Percentiles rank a stretch among this genome's conserved stretches.
Evolutionary conservation across 1,140 invertebrate genomes (phyloP).

Genomic region (Bombus soroeensis): DNA sequence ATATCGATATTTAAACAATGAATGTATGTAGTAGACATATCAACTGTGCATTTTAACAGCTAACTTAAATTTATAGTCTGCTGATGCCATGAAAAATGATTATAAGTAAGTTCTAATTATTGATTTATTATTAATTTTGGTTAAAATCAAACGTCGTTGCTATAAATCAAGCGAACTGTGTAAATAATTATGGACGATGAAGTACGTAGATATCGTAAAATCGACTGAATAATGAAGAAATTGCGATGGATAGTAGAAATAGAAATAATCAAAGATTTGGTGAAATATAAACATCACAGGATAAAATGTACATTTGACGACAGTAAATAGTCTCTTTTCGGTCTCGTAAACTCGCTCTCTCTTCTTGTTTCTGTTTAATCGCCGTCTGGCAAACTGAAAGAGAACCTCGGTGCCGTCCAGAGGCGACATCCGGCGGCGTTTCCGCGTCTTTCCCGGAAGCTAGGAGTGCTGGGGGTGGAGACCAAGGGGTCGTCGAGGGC

Average conservation of each 20-base stretch:
- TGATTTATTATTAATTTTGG: too few species aligned
- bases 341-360: neutral
- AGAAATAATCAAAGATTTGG: neutral
- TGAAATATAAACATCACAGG: neutral
- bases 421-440: slow-evolving; percentile 74
- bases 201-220: neutral
- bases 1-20: too few species aligned
- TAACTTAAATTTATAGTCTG: too few species aligned
- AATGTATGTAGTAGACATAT: too few species aligned
- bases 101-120: too few species aligned
- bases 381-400: slow-evolving; percentile 53
- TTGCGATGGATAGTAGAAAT: too few species aligned
- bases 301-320: neutral
- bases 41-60: too few species aligned
- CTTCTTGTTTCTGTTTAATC: slow-evolving; percentile 61
- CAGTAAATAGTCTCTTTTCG: neutral
- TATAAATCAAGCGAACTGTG: too few species aligned
- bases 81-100: too few species aligned
- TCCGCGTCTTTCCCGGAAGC: slow-evolving; percentile 63
- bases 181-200: neutral
- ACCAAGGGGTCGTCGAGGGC: slow-evolving; percentile 51
- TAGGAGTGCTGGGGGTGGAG: slow-evolving; percentile 48
- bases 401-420: slow-evolving; percentile 65
- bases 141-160: too few species aligned
- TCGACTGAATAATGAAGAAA: neutral